phyloP scores from a whole-genome alignment of 2,888 invertebrate genomes.

The Boloria selene region DNA sequence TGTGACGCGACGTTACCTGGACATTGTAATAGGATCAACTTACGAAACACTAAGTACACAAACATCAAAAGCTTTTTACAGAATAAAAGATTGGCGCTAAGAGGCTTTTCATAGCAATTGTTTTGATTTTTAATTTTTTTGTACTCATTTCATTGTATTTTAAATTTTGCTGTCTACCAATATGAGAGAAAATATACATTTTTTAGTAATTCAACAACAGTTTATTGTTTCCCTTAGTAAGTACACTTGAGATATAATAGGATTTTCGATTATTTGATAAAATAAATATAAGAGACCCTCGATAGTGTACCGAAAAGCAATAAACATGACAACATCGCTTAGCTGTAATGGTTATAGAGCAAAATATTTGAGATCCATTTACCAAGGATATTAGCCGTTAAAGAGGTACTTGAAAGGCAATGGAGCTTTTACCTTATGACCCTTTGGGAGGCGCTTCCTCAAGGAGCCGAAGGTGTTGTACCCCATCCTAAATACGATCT shows the following conservation, averaged over 20 bases:
- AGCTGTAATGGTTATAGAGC: conserved; percentile 65
- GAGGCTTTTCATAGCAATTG: conserved; percentile 62
- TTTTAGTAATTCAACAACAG: neutral
- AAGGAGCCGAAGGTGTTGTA: conserved; percentile 78
- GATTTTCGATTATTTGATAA: conserved; percentile 32
- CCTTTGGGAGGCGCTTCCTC: conserved; percentile 73
- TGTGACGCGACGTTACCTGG: conserved; percentile 74
- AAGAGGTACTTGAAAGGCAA: conserved; percentile 80
- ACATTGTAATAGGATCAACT: conserved; percentile 83
- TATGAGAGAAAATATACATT: neutral
- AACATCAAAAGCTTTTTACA: conserved; percentile 77
- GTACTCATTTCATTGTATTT: conserved; percentile 16
- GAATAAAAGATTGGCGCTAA: conserved; percentile 71
- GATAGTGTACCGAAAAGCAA: conserved; percentile 55
- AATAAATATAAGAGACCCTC: conserved; percentile 41
- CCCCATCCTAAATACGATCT: conserved; percentile 81
- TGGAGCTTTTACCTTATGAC: conserved; percentile 73
- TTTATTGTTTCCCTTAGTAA: neutral
- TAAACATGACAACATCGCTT: conserved; percentile 72
- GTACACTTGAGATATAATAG: conserved; percentile 23
- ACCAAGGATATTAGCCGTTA: conserved; percentile 79
- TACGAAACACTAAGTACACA: conserved; percentile 80
- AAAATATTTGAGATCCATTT: conserved; percentile 79
- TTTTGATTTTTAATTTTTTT: conserved; percentile 43
- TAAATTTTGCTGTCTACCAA: neutral